Evolutionary conservation across 2,113 vertebrate genomes (phyloP).

Genomic region (Glaucomys volans): DNA sequence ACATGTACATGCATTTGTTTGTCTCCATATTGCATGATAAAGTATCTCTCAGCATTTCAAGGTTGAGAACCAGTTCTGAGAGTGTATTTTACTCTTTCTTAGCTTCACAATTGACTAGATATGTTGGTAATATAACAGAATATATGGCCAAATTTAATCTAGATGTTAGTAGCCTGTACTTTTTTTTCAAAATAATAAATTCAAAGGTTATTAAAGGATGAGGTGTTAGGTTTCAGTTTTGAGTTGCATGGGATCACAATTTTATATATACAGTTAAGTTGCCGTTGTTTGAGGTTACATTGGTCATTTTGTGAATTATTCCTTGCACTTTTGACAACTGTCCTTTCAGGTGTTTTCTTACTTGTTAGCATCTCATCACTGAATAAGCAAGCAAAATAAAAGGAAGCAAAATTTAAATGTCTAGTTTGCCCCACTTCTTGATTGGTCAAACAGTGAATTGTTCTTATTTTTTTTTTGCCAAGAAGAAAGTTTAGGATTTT

Average conservation of each 20-base stretch:
- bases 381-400: slow-evolving; percentile 58
- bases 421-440: slow-evolving; percentile 22
- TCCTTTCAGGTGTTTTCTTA: slow-evolving; percentile 41
- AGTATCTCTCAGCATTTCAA: slow-evolving; percentile 76
- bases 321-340: not conserved
- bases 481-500: slow-evolving; percentile 59
- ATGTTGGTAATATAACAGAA: slow-evolving; percentile 76
- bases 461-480: not conserved
- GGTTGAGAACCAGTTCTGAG: slow-evolving; percentile 77
- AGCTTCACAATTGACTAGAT: slow-evolving; percentile 74
- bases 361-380: slow-evolving; percentile 16
- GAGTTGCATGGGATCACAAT: slow-evolving; percentile 47
- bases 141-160: slow-evolving; percentile 77
- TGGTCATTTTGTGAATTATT: slow-evolving; percentile 62
- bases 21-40: slow-evolving; percentile 65
- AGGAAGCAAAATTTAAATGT: slow-evolving; percentile 33
- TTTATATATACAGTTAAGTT: slow-evolving; percentile 52
- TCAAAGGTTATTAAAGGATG: slow-evolving; percentile 73
- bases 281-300: slow-evolving; percentile 34
- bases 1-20: slow-evolving; percentile 57
- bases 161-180: slow-evolving; percentile 56
- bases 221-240: slow-evolving; percentile 57
- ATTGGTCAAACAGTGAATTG: not conserved
- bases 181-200: slow-evolving; percentile 76
- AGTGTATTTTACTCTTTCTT: slow-evolving; percentile 77